These are phyloP conservation scores for Drosophila prostipennis DNA, from an alignment of 2,888 invertebrate species.

Conservation along the genomic window DNA sequence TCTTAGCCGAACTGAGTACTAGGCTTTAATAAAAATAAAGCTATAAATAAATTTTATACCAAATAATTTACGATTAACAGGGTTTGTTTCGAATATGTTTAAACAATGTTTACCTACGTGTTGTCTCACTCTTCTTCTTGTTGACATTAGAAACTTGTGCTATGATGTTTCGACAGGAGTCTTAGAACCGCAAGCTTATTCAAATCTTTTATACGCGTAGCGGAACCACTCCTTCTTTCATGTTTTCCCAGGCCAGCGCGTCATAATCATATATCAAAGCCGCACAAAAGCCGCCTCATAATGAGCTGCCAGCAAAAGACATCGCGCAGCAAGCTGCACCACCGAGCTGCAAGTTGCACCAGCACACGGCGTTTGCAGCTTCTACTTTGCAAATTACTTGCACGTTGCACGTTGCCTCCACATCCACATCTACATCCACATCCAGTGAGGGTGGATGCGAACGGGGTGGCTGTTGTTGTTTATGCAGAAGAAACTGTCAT, in stretches of 20 bases:
- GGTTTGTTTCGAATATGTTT: no score
- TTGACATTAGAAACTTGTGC: neutral
- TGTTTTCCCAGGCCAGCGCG: constrained; percentile 22
- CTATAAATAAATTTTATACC: no score
- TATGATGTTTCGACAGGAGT: neutral
- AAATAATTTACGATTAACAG: no score
- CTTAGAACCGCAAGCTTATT: neutral
- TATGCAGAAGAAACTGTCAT: constrained; percentile 57
- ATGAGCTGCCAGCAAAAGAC: constrained; percentile 69
- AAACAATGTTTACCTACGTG: neutral
- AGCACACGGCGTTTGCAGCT: constrained; percentile 35
- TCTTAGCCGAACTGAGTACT: no score
- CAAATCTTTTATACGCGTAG: constrained; percentile 7
- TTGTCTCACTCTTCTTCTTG: no score
- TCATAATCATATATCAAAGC: constrained; percentile 50
- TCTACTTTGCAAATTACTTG: constrained; percentile 77
- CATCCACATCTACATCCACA: neutral
- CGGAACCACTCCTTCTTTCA: constrained; percentile 22
- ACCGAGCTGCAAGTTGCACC: constrained; percentile 33
- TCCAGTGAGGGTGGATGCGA: neutral
- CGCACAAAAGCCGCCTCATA: constrained; percentile 60
- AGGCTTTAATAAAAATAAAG: no score
- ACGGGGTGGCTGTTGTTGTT: constrained; percentile 21
- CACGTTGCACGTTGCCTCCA: constrained; percentile 63
- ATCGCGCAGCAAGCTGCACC: constrained; percentile 42